Evolutionary conservation across 2,888 invertebrate genomes (phyloP), one percentile per base, ranked within the genome.

Genomic region (Epsilonema sp.): DNA sequence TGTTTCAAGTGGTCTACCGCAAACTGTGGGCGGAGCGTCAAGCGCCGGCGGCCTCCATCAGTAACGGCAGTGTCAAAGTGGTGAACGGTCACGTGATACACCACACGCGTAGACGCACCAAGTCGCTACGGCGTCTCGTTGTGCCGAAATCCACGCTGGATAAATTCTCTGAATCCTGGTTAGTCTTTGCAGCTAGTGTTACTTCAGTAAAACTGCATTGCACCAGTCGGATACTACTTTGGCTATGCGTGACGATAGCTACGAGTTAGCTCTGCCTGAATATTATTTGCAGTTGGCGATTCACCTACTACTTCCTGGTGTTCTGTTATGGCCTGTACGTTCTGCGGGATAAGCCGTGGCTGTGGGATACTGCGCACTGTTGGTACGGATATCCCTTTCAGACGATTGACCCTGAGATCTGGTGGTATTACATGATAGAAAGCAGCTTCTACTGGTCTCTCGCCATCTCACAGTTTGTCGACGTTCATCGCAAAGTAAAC

Each of bases 391-490:
- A 22, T 65, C 57, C 53, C 21, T 49, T 42, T 24, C 41, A 37
- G n/a, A 41, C 37, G 24, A 49, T 39, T 2, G 22, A 11, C 16
- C 21, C 42, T 5, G 58, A 58, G 25, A 52, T 67, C 37, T 65
- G 64, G 60, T 66, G 65, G 64, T 70, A 70, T 56, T 71, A 71
- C 56, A 65, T 68, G 61, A 54, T 69, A 37, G 69, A 70, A 53
- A 56, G 68, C 26, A 64, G 66, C 16, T 70, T 70, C 59, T 71
- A 71, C 56, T 65, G 63, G 53, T 67, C 69, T 8, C 60, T 69
- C 19, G 58, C 61, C 36, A 45, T 58, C 49, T 45, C 45, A 13
- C 47, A 47, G 25, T 53, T 56, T 24, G 57, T 59, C 41, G 70
- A 70, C 54, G 64, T 65, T 22, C 62, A 64, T 51, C 59, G 70